Evolutionary conservation across 2,797 vertebrate genomes (phyloP), one percentile per base, ranked within the genome.

Genomic region (Saxicola maurus): DNA sequence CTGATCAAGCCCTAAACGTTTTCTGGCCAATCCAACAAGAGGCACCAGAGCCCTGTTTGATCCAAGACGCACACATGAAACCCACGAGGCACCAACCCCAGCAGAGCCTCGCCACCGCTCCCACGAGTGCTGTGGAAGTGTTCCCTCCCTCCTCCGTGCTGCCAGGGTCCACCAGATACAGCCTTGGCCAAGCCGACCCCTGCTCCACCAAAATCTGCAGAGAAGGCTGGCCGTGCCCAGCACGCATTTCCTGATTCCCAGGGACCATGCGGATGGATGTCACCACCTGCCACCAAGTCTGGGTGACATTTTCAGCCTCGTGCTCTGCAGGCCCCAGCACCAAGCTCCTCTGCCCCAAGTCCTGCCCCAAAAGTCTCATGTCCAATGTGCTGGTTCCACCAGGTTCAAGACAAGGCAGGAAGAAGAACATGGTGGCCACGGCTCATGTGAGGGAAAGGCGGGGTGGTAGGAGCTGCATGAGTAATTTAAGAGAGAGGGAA

Each of bases 1-100:
- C 76, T 3, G 1, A 87, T 78, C 55, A 7, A 55, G 85, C 69
- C 59, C 66, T 37, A 6, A 67, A 71, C 15, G 30, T 82, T 72
- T 90, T 33, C 76, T 83, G 87, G 66, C 76, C 72, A 77, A 87
- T 27, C 65, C 82, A 80, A 28, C 2, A 8, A 76, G 86, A 28
- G 90, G 60, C 10, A 45, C 64, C 65, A 27, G 71, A 33, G 91
- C 1, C 1, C 28, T 15, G 0, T 75, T 74, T 45, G 57, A 68
- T 23, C 12, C 3, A 68, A 21, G 25, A 57, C 4, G 5, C 66
- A 49, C 24, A 4, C 25, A 21, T 1, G 28, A 67, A 77, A 85
- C 27, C 35, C 42, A 2, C 1, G 19, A 0, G 0, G 30, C 7
- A 0, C 1, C 66, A 56, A 28, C 31, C 16, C 60, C 45, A 25